phyloP scores from a whole-genome alignment of 2,797 vertebrate species.

The Dicrostonyx torquatus region DNA sequence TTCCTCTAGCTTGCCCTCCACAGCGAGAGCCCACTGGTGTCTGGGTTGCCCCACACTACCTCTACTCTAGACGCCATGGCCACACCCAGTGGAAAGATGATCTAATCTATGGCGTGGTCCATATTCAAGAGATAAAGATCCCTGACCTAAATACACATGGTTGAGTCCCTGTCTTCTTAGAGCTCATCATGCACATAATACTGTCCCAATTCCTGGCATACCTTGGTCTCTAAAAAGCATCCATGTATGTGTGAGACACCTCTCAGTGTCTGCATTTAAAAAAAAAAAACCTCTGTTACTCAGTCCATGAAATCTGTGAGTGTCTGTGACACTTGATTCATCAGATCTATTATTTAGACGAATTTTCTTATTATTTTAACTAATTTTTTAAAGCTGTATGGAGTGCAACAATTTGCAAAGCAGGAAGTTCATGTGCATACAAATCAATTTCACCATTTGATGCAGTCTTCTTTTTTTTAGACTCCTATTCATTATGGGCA shows the following conservation, averaged over 20 bases:
- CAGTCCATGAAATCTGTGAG: not conserved
- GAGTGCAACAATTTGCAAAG: not conserved
- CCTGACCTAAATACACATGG: not conserved
- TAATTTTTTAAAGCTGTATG: not conserved
- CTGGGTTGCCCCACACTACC: not conserved
- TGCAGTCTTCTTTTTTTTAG: slow-evolving; percentile 51
- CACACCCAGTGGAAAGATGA: not conserved
- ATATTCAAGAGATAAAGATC: not conserved
- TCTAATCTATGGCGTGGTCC: accelerated
- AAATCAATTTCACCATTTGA: slow-evolving; percentile 2
- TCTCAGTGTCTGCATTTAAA: not conserved
- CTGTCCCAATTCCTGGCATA: not conserved
- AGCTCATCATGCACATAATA: accelerated
- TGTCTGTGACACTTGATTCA: not conserved
- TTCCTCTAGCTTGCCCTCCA: too few relatives aligned
- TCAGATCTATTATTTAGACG: not conserved
- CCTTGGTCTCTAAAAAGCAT: not conserved
- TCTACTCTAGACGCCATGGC: not conserved
- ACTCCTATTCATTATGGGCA: slow-evolving; percentile 52
- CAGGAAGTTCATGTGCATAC: not conserved
- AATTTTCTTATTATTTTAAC: slow-evolving; percentile 15
- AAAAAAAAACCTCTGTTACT: not conserved
- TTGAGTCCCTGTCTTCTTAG: not conserved
- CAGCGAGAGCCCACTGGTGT: not conserved
- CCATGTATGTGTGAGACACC: too few relatives aligned